These are phyloP conservation scores for Leptogaster cylindrica DNA, from an alignment of 2,888 invertebrate genomes.

Conservation along the genomic window DNA sequence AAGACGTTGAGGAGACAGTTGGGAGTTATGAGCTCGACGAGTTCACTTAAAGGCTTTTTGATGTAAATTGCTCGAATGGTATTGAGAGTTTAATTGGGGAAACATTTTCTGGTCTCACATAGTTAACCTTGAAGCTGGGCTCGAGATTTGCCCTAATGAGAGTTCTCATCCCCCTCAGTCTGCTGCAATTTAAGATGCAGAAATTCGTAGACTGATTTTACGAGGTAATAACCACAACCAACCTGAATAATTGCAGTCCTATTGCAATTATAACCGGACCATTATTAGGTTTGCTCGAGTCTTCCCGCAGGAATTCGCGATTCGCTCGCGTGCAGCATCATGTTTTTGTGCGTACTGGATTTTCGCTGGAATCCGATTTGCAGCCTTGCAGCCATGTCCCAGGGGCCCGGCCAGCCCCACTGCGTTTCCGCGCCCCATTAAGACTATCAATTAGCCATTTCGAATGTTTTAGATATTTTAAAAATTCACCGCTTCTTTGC, in stretches of 20 bases:
- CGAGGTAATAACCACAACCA: too few species aligned
- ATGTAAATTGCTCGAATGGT: slow-evolving; percentile 30
- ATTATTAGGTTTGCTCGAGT: too few species aligned
- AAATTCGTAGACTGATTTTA: too few species aligned
- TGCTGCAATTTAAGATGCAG: too few species aligned
- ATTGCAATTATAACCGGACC: too few species aligned
- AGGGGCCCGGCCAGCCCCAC: background rate
- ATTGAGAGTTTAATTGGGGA: slow-evolving; percentile 12
- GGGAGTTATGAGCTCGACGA: slow-evolving; percentile 10
- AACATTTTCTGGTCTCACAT: background rate
- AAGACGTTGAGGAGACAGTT: slow-evolving; percentile 31
- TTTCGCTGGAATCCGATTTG: slow-evolving; percentile 2
- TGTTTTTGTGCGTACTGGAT: slow-evolving; percentile 6
- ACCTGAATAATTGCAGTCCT: too few species aligned
- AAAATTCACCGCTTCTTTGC: slow-evolving; percentile 15
- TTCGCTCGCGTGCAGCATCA: slow-evolving; percentile 27
- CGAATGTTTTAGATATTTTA: slow-evolving; percentile 33
- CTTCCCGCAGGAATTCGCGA: background rate
- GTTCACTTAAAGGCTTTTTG: slow-evolving; percentile 17
- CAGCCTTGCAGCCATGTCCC: slow-evolving; percentile 15
- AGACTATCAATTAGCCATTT: slow-evolving; percentile 27
- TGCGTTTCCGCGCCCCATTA: background rate
- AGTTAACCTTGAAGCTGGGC: too few species aligned
- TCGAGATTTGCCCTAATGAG: too few species aligned
- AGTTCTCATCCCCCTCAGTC: too few species aligned